Evolutionary conservation across 2,888 invertebrate genomes (phyloP).

Genomic region (Pammene fasciana): DNA sequence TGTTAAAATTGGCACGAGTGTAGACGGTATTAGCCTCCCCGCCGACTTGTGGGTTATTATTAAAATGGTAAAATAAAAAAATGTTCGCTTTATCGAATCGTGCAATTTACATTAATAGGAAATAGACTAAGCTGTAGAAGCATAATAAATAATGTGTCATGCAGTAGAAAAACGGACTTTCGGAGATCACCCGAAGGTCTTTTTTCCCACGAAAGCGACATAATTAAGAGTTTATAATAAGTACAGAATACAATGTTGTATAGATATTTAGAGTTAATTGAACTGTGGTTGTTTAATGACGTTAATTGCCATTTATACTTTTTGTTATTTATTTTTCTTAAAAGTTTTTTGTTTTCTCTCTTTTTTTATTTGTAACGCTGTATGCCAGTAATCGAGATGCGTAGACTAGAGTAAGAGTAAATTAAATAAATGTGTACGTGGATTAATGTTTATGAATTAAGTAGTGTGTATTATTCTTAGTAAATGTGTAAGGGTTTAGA

Average conservation of each 20-base stretch:
- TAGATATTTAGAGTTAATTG: conserved; percentile 55
- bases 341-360: conserved; percentile 64
- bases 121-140: conserved; percentile 68
- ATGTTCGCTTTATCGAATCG: conserved; percentile 80
- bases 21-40: conserved; percentile 25
- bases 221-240: conserved; percentile 45
- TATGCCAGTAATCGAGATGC: conserved; percentile 78
- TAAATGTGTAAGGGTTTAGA: conserved; percentile 77
- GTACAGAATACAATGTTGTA: conserved; percentile 60
- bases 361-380: conserved; percentile 57
- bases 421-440: conserved; percentile 69
- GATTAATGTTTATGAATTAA: conserved; percentile 64
- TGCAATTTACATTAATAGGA: conserved; percentile 80
- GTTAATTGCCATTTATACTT: conserved; percentile 71
- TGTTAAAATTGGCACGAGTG: conserved; percentile 6
- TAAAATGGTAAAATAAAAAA: conserved; percentile 47
- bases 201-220: conserved; percentile 1
- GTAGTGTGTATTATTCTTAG: conserved; percentile 74
- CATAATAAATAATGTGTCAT: conserved; percentile 60
- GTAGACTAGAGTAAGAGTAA: conserved; percentile 59
- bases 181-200: not conserved
- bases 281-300: conserved; percentile 47
- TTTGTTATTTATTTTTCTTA: conserved; percentile 81
- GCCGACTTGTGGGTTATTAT: conserved; percentile 36
- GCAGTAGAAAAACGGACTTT: not conserved